These are phyloP conservation scores for Sesamia nonagrioides DNA, from an alignment of 1,140 invertebrate genomes.

Conservation along the genomic window DNA sequence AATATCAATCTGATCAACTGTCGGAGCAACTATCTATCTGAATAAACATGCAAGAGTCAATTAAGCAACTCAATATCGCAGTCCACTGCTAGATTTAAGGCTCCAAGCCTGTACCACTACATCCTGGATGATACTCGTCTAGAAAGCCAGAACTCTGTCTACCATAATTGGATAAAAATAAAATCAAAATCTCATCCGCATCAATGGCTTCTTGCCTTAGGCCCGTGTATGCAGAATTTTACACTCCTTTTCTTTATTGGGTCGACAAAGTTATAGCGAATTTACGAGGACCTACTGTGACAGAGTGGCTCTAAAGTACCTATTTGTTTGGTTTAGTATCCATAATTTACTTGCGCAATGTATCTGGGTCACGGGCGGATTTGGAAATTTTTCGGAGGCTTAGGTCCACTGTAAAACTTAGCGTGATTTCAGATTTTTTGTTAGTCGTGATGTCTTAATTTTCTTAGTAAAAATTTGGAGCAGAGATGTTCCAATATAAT, in stretches of 20 bases:
- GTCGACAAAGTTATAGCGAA: conserved; percentile 44
- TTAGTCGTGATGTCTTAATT: too few relatives aligned
- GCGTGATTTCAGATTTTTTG: not conserved
- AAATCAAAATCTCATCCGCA: not conserved
- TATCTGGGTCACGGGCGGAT: conserved; percentile 46
- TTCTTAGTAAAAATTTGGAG: too few relatives aligned
- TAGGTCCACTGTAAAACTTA: conserved; percentile 25
- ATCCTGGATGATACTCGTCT: not conserved
- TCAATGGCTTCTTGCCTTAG: not conserved
- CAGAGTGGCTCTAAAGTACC: conserved; percentile 57
- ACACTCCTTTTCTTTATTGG: conserved; percentile 40
- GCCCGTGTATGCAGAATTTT: conserved; percentile 37
- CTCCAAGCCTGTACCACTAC: too few relatives aligned
- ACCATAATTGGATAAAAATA: not conserved
- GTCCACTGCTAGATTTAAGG: too few relatives aligned
- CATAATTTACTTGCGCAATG: conserved; percentile 59
- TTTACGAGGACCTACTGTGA: conserved; percentile 51
- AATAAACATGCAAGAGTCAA: too few relatives aligned
- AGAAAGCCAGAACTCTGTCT: not conserved
- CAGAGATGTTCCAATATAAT: too few relatives aligned
- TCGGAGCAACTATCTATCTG: too few relatives aligned
- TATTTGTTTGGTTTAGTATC: conserved; percentile 63
- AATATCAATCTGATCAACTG: too few relatives aligned
- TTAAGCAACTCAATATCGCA: too few relatives aligned
- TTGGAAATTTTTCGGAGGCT: conserved; percentile 3